Evolutionary conservation across 2,888 invertebrate species (phyloP).

Genomic region (Acholoe squamosa): DNA sequence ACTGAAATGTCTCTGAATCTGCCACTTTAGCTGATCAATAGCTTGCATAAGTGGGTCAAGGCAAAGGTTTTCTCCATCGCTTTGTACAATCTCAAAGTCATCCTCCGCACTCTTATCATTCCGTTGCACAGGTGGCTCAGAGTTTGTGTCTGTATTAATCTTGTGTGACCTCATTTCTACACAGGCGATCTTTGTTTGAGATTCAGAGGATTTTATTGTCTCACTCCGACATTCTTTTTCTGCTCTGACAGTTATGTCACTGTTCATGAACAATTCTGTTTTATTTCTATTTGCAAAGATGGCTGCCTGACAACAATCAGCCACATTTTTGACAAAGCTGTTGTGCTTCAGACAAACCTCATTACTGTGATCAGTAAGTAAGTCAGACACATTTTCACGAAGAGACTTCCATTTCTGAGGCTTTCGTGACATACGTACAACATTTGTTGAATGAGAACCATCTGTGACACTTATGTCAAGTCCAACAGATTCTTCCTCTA

Average conservation of each 20-base stretch:
- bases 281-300: constrained; percentile 61
- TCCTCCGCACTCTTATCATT: constrained; percentile 50
- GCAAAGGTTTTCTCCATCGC: not conserved
- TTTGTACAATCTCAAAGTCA: constrained; percentile 63
- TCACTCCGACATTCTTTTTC: not conserved
- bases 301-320: constrained; percentile 65
- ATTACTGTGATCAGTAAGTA: constrained; percentile 65
- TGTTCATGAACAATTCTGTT: not conserved
- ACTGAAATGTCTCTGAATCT: constrained; percentile 65
- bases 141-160: not conserved
- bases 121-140: constrained; percentile 52
- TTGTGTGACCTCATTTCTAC: not conserved
- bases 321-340: constrained; percentile 68
- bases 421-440: constrained; percentile 70
- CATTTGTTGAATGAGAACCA: constrained; percentile 70
- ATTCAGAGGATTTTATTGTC: constrained; percentile 16
- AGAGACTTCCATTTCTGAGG: constrained; percentile 76
- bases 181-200: not conserved
- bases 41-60: constrained; percentile 51
- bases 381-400: constrained; percentile 74
- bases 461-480: constrained; percentile 65
- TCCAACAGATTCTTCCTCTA: constrained; percentile 68
- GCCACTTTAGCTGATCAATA: constrained; percentile 61
- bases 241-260: not conserved
- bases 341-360: constrained; percentile 61